phyloP scores from a whole-genome alignment of 2,888 invertebrate species.

The Epinotia ramella region DNA sequence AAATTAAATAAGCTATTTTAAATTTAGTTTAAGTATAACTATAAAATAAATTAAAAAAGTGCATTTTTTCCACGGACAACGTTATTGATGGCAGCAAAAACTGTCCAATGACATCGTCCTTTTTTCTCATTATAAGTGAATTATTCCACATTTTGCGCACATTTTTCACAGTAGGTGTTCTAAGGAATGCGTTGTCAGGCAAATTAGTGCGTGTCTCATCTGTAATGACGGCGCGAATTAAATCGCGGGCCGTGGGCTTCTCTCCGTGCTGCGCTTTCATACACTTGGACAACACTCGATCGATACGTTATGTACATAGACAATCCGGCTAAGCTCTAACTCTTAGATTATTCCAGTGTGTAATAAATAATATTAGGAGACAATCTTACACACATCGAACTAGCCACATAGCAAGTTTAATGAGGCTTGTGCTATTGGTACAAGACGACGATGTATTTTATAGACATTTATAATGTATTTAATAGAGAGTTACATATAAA shows the following conservation, averaged over 20 bases:
- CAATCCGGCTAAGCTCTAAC: too few relatives aligned
- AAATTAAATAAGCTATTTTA: conserved; percentile 8
- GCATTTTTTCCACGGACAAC: conserved; percentile 20
- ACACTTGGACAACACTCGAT: neutral
- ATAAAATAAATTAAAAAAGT: neutral
- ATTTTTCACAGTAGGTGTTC: conserved; percentile 42
- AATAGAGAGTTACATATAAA: too few relatives aligned
- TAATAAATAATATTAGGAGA: too few relatives aligned
- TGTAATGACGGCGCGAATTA: conserved; percentile 73
- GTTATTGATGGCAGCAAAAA: conserved; percentile 44
- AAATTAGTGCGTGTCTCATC: conserved; percentile 80
- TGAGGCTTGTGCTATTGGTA: too few relatives aligned
- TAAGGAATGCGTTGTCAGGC: conserved; percentile 55
- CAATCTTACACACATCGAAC: too few relatives aligned
- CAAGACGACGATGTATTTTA: too few relatives aligned
- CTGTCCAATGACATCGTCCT: conserved; percentile 17
- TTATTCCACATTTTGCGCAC: conserved; percentile 46
- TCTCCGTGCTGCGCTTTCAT: conserved; percentile 14
- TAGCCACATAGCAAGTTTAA: too few relatives aligned
- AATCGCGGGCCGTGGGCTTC: conserved; percentile 47
- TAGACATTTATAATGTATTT: too few relatives aligned
- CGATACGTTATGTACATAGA: neutral
- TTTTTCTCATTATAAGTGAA: conserved; percentile 46
- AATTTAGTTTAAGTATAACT: conserved; percentile 8
- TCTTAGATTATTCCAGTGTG: too few relatives aligned